Percentiles rank a stretch among this genome's conserved stretches.
Conservation (phyloP, 2,888 invertebrate genomes). For the Drosophila lutescens region DNA sequence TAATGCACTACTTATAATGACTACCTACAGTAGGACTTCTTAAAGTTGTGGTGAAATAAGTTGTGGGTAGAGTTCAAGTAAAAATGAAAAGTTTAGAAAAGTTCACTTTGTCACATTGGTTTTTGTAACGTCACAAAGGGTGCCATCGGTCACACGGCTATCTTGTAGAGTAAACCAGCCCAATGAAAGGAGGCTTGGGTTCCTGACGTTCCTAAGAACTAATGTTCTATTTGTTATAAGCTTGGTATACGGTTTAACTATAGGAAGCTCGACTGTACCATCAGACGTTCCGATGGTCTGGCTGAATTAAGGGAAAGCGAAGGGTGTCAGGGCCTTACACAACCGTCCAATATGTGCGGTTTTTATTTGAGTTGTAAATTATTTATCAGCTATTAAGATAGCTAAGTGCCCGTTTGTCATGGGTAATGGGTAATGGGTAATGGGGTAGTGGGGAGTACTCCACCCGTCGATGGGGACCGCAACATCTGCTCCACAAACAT, state of each 20-base stretch:
- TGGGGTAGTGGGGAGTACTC: background rate
- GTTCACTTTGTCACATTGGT: no score
- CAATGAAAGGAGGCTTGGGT: no score
- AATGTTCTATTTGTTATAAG: no score
- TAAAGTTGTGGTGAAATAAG: no score
- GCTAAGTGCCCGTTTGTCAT: constrained; percentile 26
- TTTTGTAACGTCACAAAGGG: no score
- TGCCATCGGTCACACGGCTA: no score
- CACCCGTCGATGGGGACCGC: constrained; percentile 6
- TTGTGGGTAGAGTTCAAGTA: no score
- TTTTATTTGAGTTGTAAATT: constrained; percentile 48
- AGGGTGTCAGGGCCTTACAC: constrained; percentile 14
- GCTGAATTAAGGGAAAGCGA: background rate
- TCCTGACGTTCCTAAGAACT: no score
- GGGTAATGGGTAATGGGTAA: background rate
- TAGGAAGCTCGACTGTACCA: background rate
- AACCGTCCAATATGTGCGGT: constrained; percentile 22
- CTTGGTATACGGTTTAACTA: background rate
- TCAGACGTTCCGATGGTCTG: no score
- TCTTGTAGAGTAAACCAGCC: no score
- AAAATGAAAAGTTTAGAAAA: no score
- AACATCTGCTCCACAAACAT: constrained; percentile 22
- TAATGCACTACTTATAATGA: background rate
- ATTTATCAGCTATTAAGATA: constrained; percentile 62
- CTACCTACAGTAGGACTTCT: background rate